These are phyloP conservation scores for Recurvirostra avosetta DNA, from an alignment of 2,113 vertebrate species.

Conservation along the genomic window DNA sequence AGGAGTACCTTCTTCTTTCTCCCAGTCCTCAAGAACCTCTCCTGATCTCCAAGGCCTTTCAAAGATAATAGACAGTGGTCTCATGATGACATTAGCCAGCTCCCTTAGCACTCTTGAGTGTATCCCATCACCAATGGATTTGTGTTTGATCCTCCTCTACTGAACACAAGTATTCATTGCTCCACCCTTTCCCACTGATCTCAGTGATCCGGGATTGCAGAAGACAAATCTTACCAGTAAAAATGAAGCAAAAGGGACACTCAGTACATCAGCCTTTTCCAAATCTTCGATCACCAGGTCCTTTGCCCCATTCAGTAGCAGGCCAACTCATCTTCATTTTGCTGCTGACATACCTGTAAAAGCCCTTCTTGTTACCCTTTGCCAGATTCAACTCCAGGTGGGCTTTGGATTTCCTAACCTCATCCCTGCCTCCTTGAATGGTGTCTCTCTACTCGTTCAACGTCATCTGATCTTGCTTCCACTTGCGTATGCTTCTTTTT, in stretches of 20 bases:
- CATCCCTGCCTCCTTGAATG: neutral
- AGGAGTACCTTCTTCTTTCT: neutral
- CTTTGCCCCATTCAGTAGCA: neutral
- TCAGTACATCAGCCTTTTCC: neutral
- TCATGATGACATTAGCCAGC: neutral
- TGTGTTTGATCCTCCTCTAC: neutral
- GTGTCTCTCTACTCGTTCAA: neutral
- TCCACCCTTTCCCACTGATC: neutral
- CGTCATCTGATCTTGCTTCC: neutral
- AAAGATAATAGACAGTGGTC: neutral
- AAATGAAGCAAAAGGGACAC: neutral
- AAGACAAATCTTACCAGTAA: neutral
- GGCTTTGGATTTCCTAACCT: neutral
- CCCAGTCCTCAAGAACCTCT: neutral
- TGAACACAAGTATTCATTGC: neutral
- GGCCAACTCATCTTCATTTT: neutral
- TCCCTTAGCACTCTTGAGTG: neutral
- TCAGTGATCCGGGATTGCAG: neutral
- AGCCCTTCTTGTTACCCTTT: neutral
- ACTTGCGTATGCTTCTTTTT: neutral
- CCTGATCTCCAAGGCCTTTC: neutral
- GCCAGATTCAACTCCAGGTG: neutral
- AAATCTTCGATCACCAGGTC: neutral
- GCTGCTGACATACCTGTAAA: neutral
- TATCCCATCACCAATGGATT: neutral